Conservation (phyloP, 1,140 invertebrate genomes). For the Notospermus geniculatus region DNA sequence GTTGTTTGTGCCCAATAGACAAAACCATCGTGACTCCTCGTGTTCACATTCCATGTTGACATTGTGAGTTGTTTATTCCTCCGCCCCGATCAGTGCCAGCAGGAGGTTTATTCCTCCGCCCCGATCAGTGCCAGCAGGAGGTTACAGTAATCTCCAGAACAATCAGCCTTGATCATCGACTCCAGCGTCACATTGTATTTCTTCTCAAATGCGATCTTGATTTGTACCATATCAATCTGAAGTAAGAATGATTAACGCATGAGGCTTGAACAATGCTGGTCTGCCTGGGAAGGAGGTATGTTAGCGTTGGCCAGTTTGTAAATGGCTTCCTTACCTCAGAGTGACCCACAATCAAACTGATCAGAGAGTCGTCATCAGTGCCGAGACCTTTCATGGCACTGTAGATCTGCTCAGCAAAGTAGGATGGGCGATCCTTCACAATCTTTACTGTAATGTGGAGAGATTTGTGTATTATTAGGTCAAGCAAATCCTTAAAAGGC, state of each 20-base stretch:
- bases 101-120: conserved; percentile 21
- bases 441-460: conserved; percentile 26
- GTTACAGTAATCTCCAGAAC: conserved; percentile 42
- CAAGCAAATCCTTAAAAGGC: no score
- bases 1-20: no score
- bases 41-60: no score
- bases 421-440: conserved; percentile 73
- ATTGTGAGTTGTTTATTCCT: no score
- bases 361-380: conserved; percentile 84
- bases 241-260: conserved; percentile 9
- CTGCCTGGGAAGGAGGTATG: no score
- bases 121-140: conserved; percentile 25
- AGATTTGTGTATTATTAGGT: no score
- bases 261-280: no score
- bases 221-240: conserved; percentile 49
- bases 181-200: conserved; percentile 35
- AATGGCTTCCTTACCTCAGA: conserved; percentile 62
- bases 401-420: conserved; percentile 87
- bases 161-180: conserved; percentile 39
- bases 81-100: conserved; percentile 11
- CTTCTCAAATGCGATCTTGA: conserved; percentile 42
- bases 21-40: no score
- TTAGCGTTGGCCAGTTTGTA: no score
- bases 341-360: conserved; percentile 83
- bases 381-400: conserved; percentile 80